Evolutionary conservation across 2,113 vertebrate species (phyloP), one percentile per base, ranked within the genome.

Genomic region (Megaceryle torquata): DNA sequence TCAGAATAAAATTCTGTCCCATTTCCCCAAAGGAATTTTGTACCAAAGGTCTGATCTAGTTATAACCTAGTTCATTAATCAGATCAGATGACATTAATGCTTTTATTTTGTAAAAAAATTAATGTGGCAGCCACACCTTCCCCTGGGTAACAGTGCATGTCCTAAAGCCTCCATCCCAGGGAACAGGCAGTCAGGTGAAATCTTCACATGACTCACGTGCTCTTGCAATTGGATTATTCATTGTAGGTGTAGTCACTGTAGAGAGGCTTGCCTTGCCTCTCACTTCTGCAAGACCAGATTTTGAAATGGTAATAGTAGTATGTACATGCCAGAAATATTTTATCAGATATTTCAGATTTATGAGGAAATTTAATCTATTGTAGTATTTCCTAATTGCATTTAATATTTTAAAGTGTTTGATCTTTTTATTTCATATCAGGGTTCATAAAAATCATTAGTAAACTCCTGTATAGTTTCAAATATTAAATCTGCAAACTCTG

Each of bases 151-250:
- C n/a, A 72, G 61, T 14, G 17, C 70, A 26, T 78, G 79, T 88
- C n/a, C 81, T 79, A 29, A 72, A 88, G 35, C 39, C 53, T 72
- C 53, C 60, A 51, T 89, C 22, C 60, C 60, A 69, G 64, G 57
- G 63, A 89, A 64, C 10, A 94, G 56, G 29, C 43, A 80, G 28
- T 20, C 48, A 69, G 65, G 68, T 77, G 56, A 94, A 95, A 96
- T 48, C 74, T 50, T 46, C 68, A 63, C 25, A 46, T 95, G 92
- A 95, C 59, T 97, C 92, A 96, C 4, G 12, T 93, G 93, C 24
- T 96, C 83, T 95, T 95, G 93, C 88, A 96, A 80, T 35, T 87
- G 74, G 46, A 74, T 95, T 96, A 95, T 95, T 97, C 95, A 96
- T 11, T 60, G 44, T 91, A 95, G 81, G 88, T 89, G 93, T 96